Conservation (phyloP, 2,113 vertebrate species). For the Rostratula benghalensis region DNA sequence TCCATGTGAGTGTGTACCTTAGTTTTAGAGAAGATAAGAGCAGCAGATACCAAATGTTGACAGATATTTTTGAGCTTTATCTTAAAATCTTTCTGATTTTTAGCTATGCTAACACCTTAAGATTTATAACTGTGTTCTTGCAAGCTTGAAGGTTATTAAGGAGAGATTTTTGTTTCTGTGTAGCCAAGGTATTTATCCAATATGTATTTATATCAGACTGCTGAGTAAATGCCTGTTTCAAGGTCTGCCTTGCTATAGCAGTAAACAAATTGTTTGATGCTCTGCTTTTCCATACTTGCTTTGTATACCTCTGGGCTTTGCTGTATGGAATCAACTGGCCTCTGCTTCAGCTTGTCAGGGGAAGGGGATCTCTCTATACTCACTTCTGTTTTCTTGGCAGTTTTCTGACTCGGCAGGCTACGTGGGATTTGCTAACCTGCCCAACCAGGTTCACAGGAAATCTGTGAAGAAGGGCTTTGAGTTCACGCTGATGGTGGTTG, state of each 20-base stretch:
- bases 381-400: slow-evolving; percentile 52
- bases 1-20: neutral
- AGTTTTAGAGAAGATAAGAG: neutral
- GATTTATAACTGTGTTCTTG: neutral
- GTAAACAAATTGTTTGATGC: neutral
- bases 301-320: neutral
- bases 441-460: slow-evolving; percentile 90
- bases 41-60: neutral
- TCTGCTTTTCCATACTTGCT: neutral
- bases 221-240: neutral
- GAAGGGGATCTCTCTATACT: neutral
- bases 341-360: neutral
- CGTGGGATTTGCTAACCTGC: slow-evolving; percentile 87
- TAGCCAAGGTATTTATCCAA: neutral
- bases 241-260: neutral
- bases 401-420: slow-evolving; percentile 85
- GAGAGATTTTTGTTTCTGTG: neutral
- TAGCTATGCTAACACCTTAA: neutral
- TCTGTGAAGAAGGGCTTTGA: slow-evolving; percentile 92
- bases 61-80: neutral
- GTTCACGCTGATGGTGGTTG: slow-evolving; percentile 87
- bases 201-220: neutral
- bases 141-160: neutral
- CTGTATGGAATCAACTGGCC: neutral
- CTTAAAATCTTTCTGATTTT: neutral